These are phyloP conservation scores for Eudyptes chrysolophus DNA, from an alignment of 2,113 vertebrate species.

Conservation along the genomic window DNA sequence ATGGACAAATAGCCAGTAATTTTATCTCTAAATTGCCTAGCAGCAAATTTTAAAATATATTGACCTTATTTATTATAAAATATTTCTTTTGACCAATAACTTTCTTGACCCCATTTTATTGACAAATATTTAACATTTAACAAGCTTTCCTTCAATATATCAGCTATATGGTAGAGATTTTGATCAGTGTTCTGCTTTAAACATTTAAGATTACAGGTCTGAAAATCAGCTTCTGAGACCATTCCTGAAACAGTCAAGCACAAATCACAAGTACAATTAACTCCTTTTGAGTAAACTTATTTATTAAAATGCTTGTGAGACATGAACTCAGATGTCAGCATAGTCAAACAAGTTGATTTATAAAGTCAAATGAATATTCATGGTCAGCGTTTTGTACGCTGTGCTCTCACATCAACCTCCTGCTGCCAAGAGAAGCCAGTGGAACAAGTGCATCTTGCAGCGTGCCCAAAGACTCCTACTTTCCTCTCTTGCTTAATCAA, in stretches of 20 bases:
- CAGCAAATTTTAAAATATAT: not conserved
- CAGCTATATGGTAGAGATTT: not conserved
- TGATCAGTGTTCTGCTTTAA: not conserved
- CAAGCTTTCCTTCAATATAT: not conserved
- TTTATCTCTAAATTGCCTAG: not conserved
- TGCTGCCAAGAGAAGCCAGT: not conserved
- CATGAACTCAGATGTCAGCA: not conserved
- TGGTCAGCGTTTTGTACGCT: not conserved
- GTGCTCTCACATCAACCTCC: slow-evolving; percentile 14
- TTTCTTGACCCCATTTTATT: not conserved
- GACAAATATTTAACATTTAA: not conserved
- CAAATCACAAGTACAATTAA: not conserved
- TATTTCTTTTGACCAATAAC: not conserved
- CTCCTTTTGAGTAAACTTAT: not conserved
- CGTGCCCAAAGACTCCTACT: not conserved
- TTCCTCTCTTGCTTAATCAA: not conserved
- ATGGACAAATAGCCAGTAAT: not conserved
- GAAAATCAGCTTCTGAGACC: not conserved
- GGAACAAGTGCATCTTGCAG: not conserved
- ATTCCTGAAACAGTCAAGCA: not conserved
- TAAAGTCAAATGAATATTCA: slow-evolving; percentile 40
- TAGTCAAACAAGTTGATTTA: not conserved
- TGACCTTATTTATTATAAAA: not conserved
- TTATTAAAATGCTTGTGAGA: not conserved
- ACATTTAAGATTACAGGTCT: not conserved